Conservation (phyloP, 2,113 vertebrate species). For the Mesitornis unicolor region DNA sequence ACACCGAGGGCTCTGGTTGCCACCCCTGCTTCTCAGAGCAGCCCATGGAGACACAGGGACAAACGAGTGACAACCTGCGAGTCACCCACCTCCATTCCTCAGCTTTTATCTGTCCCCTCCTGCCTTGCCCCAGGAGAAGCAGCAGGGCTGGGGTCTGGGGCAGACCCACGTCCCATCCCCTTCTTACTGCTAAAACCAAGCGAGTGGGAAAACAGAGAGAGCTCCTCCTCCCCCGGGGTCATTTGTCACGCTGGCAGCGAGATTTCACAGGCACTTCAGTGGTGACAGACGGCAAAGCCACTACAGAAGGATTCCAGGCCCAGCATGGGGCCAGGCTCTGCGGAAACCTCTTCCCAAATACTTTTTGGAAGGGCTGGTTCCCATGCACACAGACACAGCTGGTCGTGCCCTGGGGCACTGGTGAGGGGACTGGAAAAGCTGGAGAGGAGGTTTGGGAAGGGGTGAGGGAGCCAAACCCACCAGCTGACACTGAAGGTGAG, state of each 20-base stretch:
- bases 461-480: slow-evolving; percentile 60
- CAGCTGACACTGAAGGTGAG: slow-evolving; percentile 89
- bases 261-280: not conserved
- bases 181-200: not conserved
- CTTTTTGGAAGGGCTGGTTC: not conserved
- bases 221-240: not conserved
- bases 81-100: not conserved
- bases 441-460: accelerated
- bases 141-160: not conserved
- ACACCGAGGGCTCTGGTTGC: accelerated
- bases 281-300: not conserved
- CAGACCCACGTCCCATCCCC: not conserved
- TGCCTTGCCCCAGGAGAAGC: not conserved
- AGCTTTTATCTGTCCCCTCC: not conserved
- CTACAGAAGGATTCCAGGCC: slow-evolving; percentile 39
- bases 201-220: not conserved
- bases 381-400: not conserved
- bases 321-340: slow-evolving; percentile 21
- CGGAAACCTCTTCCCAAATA: not conserved
- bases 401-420: not conserved
- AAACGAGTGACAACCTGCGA: not conserved
- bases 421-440: not conserved
- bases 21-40: not conserved
- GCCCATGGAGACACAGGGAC: accelerated
- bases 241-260: not conserved